Percentiles rank a stretch among this genome's conserved stretches.
Conservation (phyloP, 1,140 invertebrate genomes). For the Drosophila saltans region DNA sequence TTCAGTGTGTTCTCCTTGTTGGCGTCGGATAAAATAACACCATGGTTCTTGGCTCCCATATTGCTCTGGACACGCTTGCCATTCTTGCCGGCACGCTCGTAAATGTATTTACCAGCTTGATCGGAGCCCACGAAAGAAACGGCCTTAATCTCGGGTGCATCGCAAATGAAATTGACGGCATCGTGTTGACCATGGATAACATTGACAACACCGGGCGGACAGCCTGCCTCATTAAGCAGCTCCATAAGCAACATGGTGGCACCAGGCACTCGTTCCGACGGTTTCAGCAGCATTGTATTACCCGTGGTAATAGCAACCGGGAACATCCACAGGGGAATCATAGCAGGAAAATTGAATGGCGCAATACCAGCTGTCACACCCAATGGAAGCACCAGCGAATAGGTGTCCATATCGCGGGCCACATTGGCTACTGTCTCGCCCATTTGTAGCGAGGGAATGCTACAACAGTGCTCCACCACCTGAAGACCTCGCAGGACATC, state of each 20-base stretch:
- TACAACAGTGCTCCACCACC: constrained; percentile 98
- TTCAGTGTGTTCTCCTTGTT: constrained; percentile 98
- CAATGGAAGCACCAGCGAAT: constrained; percentile 92
- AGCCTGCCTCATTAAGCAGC: constrained; percentile 82
- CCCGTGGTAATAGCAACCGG: constrained; percentile 96
- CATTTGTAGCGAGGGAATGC: constrained; percentile 94
- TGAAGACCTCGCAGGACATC: constrained; percentile 98
- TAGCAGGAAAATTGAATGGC: constrained; percentile 98
- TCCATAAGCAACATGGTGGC: constrained; percentile 97
- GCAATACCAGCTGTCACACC: constrained; percentile 89
- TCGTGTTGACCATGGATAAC: constrained; percentile 97
- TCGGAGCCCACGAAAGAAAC: constrained; percentile 99
- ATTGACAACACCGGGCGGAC: constrained; percentile 92
- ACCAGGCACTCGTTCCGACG: constrained; percentile 98
- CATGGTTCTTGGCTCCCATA: constrained; percentile 99
- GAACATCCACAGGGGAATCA: constrained; percentile 99
- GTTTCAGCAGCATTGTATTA: constrained; percentile 91
- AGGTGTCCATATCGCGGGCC: constrained; percentile 96
- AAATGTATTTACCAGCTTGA: constrained; percentile 97
- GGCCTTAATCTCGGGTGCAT: constrained; percentile 97
- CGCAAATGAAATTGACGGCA: constrained; percentile 98
- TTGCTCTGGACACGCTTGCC: constrained; percentile 99
- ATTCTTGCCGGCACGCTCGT: constrained; percentile 93
- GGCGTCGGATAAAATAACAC: constrained; percentile 97
- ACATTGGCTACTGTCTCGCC: constrained; percentile 97